phyloP scores from a whole-genome alignment of 2,888 invertebrate genomes.

The Hemicrepidius hirtus region DNA sequence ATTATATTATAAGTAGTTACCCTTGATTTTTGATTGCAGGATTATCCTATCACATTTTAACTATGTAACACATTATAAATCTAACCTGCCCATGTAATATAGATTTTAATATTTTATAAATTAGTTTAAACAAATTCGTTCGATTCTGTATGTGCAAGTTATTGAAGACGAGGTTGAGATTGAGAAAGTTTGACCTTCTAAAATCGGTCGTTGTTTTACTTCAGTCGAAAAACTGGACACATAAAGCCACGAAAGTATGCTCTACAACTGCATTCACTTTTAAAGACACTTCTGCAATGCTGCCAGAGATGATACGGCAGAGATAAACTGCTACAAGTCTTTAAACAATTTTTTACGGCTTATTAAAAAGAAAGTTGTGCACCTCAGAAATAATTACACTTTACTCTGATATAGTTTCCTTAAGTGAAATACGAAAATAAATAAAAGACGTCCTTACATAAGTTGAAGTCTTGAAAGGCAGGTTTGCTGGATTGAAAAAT shows the following conservation, averaged over 20 bases:
- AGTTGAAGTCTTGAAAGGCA: neutral
- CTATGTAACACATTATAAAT: slow-evolving; percentile 46
- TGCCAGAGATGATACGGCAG: slow-evolving; percentile 8
- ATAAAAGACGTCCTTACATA: neutral
- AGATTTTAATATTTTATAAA: slow-evolving; percentile 25
- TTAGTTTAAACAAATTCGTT: slow-evolving; percentile 40
- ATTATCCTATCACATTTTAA: slow-evolving; percentile 35
- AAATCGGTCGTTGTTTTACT: slow-evolving; percentile 61
- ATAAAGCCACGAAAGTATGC: slow-evolving; percentile 65
- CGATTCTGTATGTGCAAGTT: slow-evolving; percentile 18
- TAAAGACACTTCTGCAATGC: slow-evolving; percentile 40
- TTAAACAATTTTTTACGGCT: slow-evolving; percentile 8
- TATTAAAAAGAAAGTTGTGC: slow-evolving; percentile 28
- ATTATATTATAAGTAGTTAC: neutral
- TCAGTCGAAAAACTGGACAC: slow-evolving; percentile 64
- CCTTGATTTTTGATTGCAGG: neutral
- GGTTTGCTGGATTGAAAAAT: neutral
- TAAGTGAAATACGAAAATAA: neutral
- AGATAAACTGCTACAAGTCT: slow-evolving; percentile 16
- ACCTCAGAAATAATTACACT: slow-evolving; percentile 10
- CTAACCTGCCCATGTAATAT: slow-evolving; percentile 33
- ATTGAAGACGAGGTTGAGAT: slow-evolving; percentile 49
- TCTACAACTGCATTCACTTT: slow-evolving; percentile 54
- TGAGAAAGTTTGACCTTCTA: slow-evolving; percentile 66
- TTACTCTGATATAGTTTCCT: slow-evolving; percentile 1